Evolutionary conservation across 2,888 invertebrate species (phyloP).

Genomic region (Meghimatium bilineatum): DNA sequence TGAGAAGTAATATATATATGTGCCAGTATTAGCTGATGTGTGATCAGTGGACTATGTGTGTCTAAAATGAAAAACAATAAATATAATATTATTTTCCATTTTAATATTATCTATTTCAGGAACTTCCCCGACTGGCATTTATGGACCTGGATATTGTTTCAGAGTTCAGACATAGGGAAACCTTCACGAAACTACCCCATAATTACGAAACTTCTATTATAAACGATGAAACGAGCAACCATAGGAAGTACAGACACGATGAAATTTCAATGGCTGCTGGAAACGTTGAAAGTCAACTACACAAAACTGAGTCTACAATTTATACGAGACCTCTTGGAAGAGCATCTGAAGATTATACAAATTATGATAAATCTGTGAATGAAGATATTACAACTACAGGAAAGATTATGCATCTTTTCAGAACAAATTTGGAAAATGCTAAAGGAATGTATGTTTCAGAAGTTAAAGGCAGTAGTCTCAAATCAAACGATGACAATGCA

Average conservation of each 20-base stretch:
- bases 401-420: not conserved
- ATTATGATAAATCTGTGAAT: not conserved
- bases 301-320: not conserved
- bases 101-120: not conserved
- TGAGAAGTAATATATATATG: no score
- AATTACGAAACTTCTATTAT: not conserved
- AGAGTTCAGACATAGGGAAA: conserved; percentile 56
- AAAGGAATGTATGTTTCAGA: not conserved
- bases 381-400: not conserved
- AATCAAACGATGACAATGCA: not conserved
- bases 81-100: no score
- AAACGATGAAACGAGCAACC: not conserved
- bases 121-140: conserved; percentile 90
- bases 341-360: not conserved
- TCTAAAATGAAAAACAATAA: no score
- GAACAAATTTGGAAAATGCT: not conserved
- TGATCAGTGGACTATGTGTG: no score
- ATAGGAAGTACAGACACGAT: not conserved
- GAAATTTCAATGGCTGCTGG: not conserved
- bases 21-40: no score
- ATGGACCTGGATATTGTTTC: conserved; percentile 80
- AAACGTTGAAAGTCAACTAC: not conserved
- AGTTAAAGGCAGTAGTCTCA: not conserved
- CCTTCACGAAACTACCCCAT: conserved; percentile 49
- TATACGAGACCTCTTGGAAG: not conserved